Base-by-base conservation (phyloP, 2,113 vertebrate species). In the Peromyscus maniculatus region DNA sequence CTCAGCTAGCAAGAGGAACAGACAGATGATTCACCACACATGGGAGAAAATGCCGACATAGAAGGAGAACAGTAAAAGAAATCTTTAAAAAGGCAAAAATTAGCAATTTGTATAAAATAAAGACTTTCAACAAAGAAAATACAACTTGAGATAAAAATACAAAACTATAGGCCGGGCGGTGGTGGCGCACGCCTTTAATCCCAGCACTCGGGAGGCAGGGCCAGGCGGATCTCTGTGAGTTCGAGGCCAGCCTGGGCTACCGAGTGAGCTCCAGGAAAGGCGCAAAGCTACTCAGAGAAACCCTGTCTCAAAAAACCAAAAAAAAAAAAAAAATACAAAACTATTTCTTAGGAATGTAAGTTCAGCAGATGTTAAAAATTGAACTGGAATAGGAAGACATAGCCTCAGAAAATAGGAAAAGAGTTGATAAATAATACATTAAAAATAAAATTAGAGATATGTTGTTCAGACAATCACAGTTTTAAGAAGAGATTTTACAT, bases 291-390 rank as follows among this genome's bases (percentile, higher is more conserved):
- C n/a, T n/a, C n/a, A n/a, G n/a, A n/a, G n/a, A n/a, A n/a, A n/a
- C n/a, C n/a, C n/a, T n/a, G n/a, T n/a, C n/a, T n/a, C n/a, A n/a
- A n/a, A n/a, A n/a, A n/a, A n/a, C n/a, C n/a, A n/a, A n/a, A n/a
- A n/a, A n/a, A n/a, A n/a, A n/a, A n/a, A n/a, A n/a, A 87, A 89
- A 97, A 67, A 59, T 71, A 94, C 49, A 8, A 46, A 52, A 82
- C 62, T 3, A 64, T 12, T 82, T 75, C 26, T 91, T 62, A 16
- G 26, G 90, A 94, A 90, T 67, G 59, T 75, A 62, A 90, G 74
- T 75, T 87, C 21, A 75, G 5, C 19, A 79, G 36, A 69, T 75
- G 66, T 77, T 87, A 57, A 57, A 88, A 55, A 72, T 57, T 55
- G 39, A 67, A 33, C 33, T 52, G 26, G 22, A 79, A 2, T 59